These are phyloP conservation scores for Syndactyla subalaris DNA, from an alignment of 2,797 vertebrate species.

Conservation along the genomic window DNA sequence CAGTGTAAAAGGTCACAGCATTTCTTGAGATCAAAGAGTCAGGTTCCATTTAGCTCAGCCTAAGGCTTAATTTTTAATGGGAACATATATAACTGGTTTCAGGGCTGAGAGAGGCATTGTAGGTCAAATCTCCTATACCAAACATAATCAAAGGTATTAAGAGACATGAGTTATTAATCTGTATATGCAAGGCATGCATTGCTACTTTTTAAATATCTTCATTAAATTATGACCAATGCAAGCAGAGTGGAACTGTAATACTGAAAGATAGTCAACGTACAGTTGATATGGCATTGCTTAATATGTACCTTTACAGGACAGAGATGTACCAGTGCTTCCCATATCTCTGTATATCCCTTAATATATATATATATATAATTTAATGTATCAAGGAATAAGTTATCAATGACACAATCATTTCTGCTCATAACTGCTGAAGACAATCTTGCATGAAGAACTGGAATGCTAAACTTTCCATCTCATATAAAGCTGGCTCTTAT, in stretches of 20 bases:
- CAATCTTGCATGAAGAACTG: neutral
- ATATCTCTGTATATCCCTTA: neutral
- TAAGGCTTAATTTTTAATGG: neutral
- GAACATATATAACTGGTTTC: neutral
- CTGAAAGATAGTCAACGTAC: neutral
- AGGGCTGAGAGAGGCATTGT: neutral
- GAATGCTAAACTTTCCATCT: neutral
- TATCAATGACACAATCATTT: neutral
- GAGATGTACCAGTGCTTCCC: neutral
- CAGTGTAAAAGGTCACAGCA: neutral
- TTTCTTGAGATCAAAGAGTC: neutral
- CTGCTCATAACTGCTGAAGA: neutral
- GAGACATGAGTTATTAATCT: neutral
- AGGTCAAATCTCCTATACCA: neutral
- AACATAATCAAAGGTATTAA: neutral
- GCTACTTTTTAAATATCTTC: neutral
- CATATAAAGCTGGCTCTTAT: neutral
- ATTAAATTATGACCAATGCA: neutral
- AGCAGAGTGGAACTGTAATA: neutral
- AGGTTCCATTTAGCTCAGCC: neutral
- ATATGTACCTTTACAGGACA: neutral
- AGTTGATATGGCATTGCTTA: neutral
- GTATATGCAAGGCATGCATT: neutral
- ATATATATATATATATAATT: neutral
- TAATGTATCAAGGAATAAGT: neutral